phyloP scores from a whole-genome alignment of 2,888 invertebrate species.

The Chelonus formosanus region DNA sequence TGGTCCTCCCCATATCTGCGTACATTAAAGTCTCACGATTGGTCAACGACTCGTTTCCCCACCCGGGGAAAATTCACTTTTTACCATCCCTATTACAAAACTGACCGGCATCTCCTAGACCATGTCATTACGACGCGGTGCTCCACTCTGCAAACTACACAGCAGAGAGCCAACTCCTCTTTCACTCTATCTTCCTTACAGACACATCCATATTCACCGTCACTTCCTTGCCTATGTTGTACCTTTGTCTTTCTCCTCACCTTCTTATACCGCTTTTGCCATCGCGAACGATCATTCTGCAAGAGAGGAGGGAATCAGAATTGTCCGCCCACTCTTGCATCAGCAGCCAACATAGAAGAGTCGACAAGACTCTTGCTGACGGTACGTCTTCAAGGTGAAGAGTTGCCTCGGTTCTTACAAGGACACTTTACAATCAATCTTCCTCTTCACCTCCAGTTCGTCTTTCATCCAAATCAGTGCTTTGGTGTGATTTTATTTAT shows the following conservation, averaged over 20 bases:
- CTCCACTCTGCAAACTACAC: constrained; percentile 57
- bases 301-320: constrained; percentile 1
- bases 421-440: constrained; percentile 9
- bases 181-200: constrained; percentile 36
- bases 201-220: constrained; percentile 27
- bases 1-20: constrained; percentile 7
- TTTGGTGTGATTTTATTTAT: no score
- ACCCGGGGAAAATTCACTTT: constrained; percentile 64
- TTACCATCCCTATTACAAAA: constrained; percentile 64
- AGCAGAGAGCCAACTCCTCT: constrained; percentile 45
- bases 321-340: constrained; percentile 39
- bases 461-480: not conserved
- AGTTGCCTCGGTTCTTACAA: not conserved
- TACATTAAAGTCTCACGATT: constrained; percentile 48
- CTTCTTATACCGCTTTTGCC: constrained; percentile 2
- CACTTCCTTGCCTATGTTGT: constrained; percentile 24
- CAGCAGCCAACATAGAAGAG: constrained; percentile 27
- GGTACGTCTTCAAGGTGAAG: constrained; percentile 11
- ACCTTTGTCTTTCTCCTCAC: constrained; percentile 25
- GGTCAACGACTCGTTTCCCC: constrained; percentile 58
- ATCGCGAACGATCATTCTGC: no score
- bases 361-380: constrained; percentile 7
- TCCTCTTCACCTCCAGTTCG: constrained; percentile 10
- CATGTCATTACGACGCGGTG: constrained; percentile 65
- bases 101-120: constrained; percentile 64